Conservation (phyloP, 1,140 invertebrate species). For the Lineus longissimus region DNA sequence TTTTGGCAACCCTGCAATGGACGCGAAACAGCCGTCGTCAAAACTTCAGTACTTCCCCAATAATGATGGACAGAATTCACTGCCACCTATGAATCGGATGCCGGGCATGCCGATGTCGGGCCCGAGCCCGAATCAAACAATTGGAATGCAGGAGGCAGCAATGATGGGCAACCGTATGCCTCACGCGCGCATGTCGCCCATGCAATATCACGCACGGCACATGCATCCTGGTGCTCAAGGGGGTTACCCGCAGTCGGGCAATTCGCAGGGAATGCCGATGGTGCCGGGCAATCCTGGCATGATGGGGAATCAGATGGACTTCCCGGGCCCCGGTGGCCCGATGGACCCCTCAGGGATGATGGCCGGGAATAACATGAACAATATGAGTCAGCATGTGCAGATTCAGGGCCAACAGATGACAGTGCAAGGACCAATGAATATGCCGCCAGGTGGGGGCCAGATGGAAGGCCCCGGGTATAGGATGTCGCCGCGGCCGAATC, state of each 20-base stretch:
- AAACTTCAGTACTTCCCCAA: constrained; percentile 74
- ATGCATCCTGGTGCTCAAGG: constrained; percentile 7
- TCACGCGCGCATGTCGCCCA: constrained; percentile 19
- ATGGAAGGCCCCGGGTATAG: constrained; percentile 5
- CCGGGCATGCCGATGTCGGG: constrained; percentile 13
- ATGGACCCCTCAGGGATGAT: constrained; percentile 19
- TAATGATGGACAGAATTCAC: constrained; percentile 35
- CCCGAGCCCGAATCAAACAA: constrained; percentile 12
- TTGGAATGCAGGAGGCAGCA: constrained; percentile 25
- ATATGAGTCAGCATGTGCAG: constrained; percentile 18
- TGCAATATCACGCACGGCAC: constrained; percentile 20
- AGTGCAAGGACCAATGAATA: constrained; percentile 31
- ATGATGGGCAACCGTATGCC: constrained; percentile 25
- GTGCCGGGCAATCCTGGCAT: not conserved
- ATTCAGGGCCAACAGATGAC: constrained; percentile 13
- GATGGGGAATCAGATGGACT: constrained; percentile 1
- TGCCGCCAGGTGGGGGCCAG: constrained; percentile 34
- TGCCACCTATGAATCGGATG: constrained; percentile 18
- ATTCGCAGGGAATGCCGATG: constrained; percentile 32
- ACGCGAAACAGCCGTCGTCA: constrained; percentile 68
- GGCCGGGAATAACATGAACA: not conserved
- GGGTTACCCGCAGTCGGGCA: constrained; percentile 12
- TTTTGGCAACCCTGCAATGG: constrained; percentile 86
- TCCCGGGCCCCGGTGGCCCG: constrained; percentile 36
- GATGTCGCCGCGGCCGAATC: constrained; percentile 10